phyloP scores from a whole-genome alignment of 2,113 vertebrate genomes.

The Planiliza haematocheilus region DNA sequence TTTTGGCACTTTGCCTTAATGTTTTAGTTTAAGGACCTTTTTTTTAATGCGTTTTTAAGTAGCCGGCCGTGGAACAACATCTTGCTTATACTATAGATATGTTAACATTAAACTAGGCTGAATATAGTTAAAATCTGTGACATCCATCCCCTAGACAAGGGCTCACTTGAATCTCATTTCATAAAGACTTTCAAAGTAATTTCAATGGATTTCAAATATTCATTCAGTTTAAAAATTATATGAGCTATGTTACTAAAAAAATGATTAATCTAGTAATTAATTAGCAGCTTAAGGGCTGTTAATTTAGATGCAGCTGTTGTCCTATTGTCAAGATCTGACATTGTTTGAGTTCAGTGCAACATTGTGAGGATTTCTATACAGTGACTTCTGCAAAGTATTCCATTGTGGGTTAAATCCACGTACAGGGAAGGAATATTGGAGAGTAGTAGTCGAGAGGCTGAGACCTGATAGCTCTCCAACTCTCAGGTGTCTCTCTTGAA shows the following conservation, averaged over 20 bases:
- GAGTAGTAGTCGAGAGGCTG: conserved; percentile 7
- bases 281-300: neutral
- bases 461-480: conserved; percentile 19
- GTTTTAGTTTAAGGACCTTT: neutral
- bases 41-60: neutral
- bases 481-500: conserved; percentile 29
- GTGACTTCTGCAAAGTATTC: neutral
- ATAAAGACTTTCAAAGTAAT: conserved; percentile 5
- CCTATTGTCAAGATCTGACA: conserved; percentile 1
- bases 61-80: neutral
- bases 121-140: neutral
- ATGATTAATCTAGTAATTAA: neutral
- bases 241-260: conserved; percentile 1
- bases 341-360: neutral
- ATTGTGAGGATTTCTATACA: neutral
- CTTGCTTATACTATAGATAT: neutral
- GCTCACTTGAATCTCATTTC: conserved; percentile 7
- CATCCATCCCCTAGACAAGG: neutral
- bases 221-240: conserved; percentile 35
- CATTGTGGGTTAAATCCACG: neutral
- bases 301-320: neutral
- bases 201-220: conserved; percentile 42
- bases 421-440: neutral
- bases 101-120: neutral
- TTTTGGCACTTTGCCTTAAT: neutral